Percentiles rank a stretch among this genome's conserved stretches.
These are phyloP conservation scores for Aproaerema taeniolella DNA, from an alignment of 2,888 invertebrate species.

Conservation along the genomic window DNA sequence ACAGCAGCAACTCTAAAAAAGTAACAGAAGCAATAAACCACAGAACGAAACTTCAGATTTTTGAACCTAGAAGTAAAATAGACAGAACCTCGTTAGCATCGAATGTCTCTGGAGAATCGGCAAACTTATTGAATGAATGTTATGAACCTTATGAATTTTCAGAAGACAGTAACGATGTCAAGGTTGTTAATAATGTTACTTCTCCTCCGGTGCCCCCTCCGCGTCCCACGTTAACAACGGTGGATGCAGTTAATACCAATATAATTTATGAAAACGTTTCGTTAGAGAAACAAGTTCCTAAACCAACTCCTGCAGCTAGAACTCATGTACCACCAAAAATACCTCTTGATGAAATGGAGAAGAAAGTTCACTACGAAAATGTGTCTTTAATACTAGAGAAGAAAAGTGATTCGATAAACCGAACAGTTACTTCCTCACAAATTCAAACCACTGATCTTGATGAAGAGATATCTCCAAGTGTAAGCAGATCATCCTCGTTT, in stretches of 20 bases:
- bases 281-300: slow-evolving; percentile 30
- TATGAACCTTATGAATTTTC: slow-evolving; percentile 61
- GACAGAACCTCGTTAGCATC: slow-evolving; percentile 41
- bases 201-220: slow-evolving; percentile 52
- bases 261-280: slow-evolving; percentile 59
- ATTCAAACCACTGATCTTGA: slow-evolving; percentile 30
- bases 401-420: slow-evolving; percentile 48
- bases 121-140: slow-evolving; percentile 57
- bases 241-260: slow-evolving; percentile 23
- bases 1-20: slow-evolving; percentile 20
- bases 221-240: slow-evolving; percentile 32
- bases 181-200: slow-evolving; percentile 8
- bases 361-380: slow-evolving; percentile 57
- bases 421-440: slow-evolving; percentile 33
- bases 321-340: slow-evolving; percentile 48
- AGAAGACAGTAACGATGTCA: slow-evolving; percentile 9
- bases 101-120: slow-evolving; percentile 42
- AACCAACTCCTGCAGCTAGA: slow-evolving; percentile 58
- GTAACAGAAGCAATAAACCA: slow-evolving; percentile 46
- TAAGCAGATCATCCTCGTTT: slow-evolving; percentile 53
- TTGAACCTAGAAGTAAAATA: slow-evolving; percentile 46
- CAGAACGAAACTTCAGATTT: slow-evolving; percentile 45
- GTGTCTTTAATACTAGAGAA: slow-evolving; percentile 37
- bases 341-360: slow-evolving; percentile 31
- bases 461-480: slow-evolving; percentile 30